Evolutionary conservation across 2,888 invertebrate genomes (phyloP), one percentile per base, ranked within the genome.

Genomic region (Silvanus unidentatus): DNA sequence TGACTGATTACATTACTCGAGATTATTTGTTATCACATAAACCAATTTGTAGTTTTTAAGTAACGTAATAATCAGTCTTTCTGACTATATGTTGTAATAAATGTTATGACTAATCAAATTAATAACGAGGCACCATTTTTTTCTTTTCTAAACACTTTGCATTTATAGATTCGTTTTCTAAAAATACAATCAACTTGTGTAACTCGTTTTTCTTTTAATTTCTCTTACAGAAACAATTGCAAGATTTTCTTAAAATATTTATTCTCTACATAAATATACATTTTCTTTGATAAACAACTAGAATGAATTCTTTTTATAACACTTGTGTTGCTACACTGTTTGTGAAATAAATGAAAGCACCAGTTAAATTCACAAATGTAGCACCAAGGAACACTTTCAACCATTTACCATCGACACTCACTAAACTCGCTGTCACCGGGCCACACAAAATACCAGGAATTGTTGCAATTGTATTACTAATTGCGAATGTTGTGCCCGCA

Each of bases 401-500:
- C 86, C 86, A 86, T 41, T 84, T 76, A 5, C 84, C 84, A 56
- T 80, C 77, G 43, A 81, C 77, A 0, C 80, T 81, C 9, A 86
- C 86, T 47, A 85, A 67, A 68, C 83, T 83, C 1, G 86, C 86
- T 4, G 86, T 86, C 43, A 86, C 66, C 10, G 86, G 86, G n/a
- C 86, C 86, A 61, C 84, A 85, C 28, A 84, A 69, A 40, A 86
- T 84, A 8, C 86, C 86, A 1, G 86, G 85, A 54, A 86, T 81
- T 1, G 86, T 86, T 2, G 85, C 85, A 55, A 86, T 74, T 5
- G 86, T 86, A 63, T 86, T 86, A 30, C 85, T 84, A 52, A 86
- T 79, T 22, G 86, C 85, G 68, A 86, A 86, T 12, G 86, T 85
- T 42, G 84, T 79, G 16, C 85, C 86, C 1, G 86, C 85, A 69